Evolutionary conservation across 2,797 vertebrate genomes (phyloP).

Genomic region (Muscicapa comitata): DNA sequence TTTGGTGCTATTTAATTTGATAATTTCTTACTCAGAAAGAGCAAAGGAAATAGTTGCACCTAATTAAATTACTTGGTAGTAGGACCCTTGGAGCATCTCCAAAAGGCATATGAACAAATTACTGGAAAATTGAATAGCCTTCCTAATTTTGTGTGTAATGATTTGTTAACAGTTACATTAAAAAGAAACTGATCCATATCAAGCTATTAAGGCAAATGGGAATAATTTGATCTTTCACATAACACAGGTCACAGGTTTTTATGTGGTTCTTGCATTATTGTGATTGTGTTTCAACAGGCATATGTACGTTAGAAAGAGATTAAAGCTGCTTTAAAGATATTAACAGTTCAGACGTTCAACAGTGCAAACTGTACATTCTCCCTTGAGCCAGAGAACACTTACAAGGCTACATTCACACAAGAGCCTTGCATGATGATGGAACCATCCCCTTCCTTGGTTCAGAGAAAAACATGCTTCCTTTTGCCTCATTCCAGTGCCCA

Average conservation of each 20-base stretch:
- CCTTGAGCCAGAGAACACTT: neutral
- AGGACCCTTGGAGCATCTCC: neutral
- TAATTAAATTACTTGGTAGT: conserved; percentile 24
- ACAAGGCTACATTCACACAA: neutral
- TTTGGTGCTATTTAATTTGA: conserved; percentile 17
- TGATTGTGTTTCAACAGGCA: neutral
- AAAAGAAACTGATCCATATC: neutral
- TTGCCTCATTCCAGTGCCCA: neutral
- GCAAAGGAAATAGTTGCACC: conserved; percentile 32
- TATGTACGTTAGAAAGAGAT: neutral
- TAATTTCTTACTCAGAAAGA: neutral
- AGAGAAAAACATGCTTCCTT: neutral
- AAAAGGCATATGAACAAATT: conserved; percentile 9
- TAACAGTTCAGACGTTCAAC: neutral
- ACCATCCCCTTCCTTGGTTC: neutral
- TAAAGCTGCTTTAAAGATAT: neutral
- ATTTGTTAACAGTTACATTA: conserved; percentile 3
- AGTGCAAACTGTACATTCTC: neutral
- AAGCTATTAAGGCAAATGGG: neutral
- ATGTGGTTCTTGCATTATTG: neutral
- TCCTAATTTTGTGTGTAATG: neutral
- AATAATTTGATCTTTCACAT: neutral
- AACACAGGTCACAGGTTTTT: neutral
- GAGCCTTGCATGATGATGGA: neutral
- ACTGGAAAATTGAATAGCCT: conserved; percentile 12